A percentile compares a stretch with the other conserved stretches of the same genome.
These are phyloP conservation scores for Leptonema lineaticorne DNA, from an alignment of 1,140 invertebrate species.

Conservation along the genomic window DNA sequence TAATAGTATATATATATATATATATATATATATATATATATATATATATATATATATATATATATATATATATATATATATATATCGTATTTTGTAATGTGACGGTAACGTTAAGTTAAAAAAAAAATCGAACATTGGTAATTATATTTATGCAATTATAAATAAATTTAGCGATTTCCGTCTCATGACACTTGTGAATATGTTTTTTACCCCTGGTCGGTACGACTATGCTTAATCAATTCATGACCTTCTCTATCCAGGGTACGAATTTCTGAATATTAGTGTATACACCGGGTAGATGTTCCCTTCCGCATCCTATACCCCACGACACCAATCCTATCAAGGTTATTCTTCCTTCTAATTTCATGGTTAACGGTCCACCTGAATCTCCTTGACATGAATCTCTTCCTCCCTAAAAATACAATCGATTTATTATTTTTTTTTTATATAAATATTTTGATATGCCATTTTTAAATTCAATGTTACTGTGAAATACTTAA, in stretches of 20 bases:
- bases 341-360: constrained; percentile 79
- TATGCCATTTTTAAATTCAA: neutral
- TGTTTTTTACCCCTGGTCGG: neutral
- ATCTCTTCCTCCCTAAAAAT: constrained; percentile 63
- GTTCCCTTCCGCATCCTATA: constrained; percentile 85
- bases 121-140: too few species aligned
- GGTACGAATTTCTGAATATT: constrained; percentile 90
- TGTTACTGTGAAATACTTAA: neutral
- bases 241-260: constrained; percentile 86
- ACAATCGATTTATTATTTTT: neutral
- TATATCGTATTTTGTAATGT: too few species aligned
- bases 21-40: too few species aligned
- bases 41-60: too few species aligned
- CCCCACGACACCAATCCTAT: constrained; percentile 91
- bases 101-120: neutral
- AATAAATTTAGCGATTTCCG: too few species aligned
- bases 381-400: constrained; percentile 82
- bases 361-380: constrained; percentile 76
- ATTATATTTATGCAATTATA: too few species aligned
- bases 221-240: constrained; percentile 48
- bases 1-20: too few species aligned
- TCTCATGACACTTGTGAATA: constrained; percentile 14
- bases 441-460: neutral
- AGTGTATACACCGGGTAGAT: constrained; percentile 87
- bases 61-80: too few species aligned